These are phyloP conservation scores for Scomber japonicus DNA, from an alignment of 2,113 vertebrate species.

Conservation along the genomic window DNA sequence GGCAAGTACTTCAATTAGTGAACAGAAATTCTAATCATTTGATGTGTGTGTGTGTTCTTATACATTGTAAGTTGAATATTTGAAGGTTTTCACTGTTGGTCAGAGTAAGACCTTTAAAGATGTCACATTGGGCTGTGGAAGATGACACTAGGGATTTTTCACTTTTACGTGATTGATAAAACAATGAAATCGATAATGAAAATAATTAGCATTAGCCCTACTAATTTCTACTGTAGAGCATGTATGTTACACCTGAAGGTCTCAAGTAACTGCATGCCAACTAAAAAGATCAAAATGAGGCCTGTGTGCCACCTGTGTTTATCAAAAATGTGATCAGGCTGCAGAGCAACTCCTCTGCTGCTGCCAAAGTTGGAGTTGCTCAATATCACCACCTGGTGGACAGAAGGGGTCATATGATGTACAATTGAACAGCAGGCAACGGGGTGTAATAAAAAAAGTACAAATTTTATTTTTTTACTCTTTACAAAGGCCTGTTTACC, in stretches of 20 bases:
- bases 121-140: too few species aligned
- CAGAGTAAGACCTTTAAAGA: too few species aligned
- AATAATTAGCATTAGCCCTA: too few species aligned
- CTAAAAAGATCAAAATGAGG: neutral
- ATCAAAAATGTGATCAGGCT: neutral
- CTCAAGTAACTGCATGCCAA: neutral
- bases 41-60: too few species aligned
- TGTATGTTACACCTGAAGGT: neutral
- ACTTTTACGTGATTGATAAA: too few species aligned
- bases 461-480: slow-evolving; percentile 93
- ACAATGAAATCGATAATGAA: too few species aligned
- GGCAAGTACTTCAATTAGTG: too few species aligned
- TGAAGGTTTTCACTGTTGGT: too few species aligned
- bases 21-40: too few species aligned
- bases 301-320: slow-evolving; percentile 20
- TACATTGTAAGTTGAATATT: too few species aligned
- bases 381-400: slow-evolving; percentile 58
- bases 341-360: neutral
- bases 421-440: slow-evolving; percentile 3
- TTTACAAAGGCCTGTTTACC: slow-evolving; percentile 92
- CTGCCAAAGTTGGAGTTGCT: neutral
- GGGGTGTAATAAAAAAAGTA: slow-evolving; percentile 92
- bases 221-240: neutral
- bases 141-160: too few species aligned
- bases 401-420: neutral